These are phyloP conservation scores for Drosophila lacteicornis DNA, from an alignment of 1,140 invertebrate species.

Conservation along the genomic window DNA sequence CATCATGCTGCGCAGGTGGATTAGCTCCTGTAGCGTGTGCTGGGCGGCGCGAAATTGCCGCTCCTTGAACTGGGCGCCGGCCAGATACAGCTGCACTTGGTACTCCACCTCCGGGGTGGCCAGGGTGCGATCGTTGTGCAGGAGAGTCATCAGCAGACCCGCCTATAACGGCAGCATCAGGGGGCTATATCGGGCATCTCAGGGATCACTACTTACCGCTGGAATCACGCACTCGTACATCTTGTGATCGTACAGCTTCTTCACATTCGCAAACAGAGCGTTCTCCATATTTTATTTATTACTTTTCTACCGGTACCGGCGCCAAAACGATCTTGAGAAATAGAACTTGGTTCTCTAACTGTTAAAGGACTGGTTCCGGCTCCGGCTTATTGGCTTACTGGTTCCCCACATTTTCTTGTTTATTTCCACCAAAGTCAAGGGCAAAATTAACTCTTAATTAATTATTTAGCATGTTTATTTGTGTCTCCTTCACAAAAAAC, in stretches of 20 bases:
- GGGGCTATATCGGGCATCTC: not conserved
- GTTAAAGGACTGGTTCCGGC: constrained; percentile 6
- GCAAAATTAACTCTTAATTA: no score
- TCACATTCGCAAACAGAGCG: constrained; percentile 67
- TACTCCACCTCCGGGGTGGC: constrained; percentile 76
- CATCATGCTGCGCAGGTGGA: constrained; percentile 64
- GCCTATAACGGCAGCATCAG: constrained; percentile 46
- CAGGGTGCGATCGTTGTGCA: constrained; percentile 72
- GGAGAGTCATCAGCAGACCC: constrained; percentile 60
- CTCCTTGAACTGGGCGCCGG: constrained; percentile 63
- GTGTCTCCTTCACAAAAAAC: no score
- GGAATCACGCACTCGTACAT: constrained; percentile 76
- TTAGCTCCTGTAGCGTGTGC: constrained; percentile 49
- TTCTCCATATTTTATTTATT: constrained; percentile 61
- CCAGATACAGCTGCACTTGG: constrained; percentile 66
- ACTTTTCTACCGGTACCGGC: not conserved
- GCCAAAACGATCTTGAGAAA: not conserved
- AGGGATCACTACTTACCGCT: constrained; percentile 38
- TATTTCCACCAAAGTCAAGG: no score
- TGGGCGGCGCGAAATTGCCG: constrained; percentile 53
- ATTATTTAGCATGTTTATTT: no score
- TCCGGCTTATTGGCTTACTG: not conserved
- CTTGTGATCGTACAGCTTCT: constrained; percentile 76
- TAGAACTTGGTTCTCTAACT: not conserved
- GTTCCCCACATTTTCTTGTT: not conserved